A percentile compares a stretch with the other conserved stretches of the same genome.
phyloP scores from a whole-genome alignment of 2,797 vertebrate genomes.

The Argentina silus region DNA sequence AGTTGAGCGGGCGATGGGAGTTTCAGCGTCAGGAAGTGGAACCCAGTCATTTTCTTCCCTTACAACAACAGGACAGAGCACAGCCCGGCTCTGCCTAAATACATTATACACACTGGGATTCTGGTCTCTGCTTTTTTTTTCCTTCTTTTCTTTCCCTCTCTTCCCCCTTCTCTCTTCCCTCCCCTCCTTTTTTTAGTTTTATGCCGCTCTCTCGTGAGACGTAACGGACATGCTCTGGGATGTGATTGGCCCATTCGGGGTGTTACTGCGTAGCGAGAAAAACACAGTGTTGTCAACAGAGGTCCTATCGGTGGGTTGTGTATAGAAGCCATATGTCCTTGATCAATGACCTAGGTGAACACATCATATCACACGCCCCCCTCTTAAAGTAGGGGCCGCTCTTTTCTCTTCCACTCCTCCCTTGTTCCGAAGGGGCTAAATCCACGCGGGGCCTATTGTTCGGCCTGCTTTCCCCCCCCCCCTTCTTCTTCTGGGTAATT shows the following conservation, averaged over 20 bases:
- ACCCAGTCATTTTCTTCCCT: slow-evolving; percentile 74
- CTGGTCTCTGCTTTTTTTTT: slow-evolving; percentile 17
- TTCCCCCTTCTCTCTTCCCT: not conserved
- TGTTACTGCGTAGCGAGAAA: slow-evolving; percentile 70
- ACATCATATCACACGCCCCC: slow-evolving; percentile 65
- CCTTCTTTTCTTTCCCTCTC: not conserved
- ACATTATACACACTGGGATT: slow-evolving; percentile 54
- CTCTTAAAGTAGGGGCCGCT: slow-evolving; percentile 71
- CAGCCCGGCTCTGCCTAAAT: slow-evolving; percentile 63
- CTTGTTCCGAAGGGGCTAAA: slow-evolving; percentile 69
- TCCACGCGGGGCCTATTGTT: slow-evolving; percentile 77
- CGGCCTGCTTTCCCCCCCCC: slow-evolving; percentile 57
- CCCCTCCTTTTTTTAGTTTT: slow-evolving; percentile 2
- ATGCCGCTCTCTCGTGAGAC: slow-evolving; percentile 56
- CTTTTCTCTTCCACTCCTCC: slow-evolving; percentile 21
- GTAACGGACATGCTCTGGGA: slow-evolving; percentile 73
- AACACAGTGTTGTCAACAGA: slow-evolving; percentile 53
- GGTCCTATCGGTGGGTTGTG: slow-evolving; percentile 4
- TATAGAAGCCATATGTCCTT: slow-evolving; percentile 55
- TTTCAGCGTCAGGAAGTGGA: slow-evolving; percentile 75
- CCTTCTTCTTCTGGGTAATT: slow-evolving; percentile 69
- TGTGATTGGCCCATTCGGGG: slow-evolving; percentile 72
- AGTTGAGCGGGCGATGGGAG: slow-evolving; percentile 56
- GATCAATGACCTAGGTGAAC: slow-evolving; percentile 71
- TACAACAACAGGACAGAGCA: slow-evolving; percentile 72